A percentile compares a stretch with the other conserved stretches of the same genome.
These are phyloP conservation scores for Corythornis cristatus DNA, from an alignment of 2,113 vertebrate species.

Conservation along the genomic window DNA sequence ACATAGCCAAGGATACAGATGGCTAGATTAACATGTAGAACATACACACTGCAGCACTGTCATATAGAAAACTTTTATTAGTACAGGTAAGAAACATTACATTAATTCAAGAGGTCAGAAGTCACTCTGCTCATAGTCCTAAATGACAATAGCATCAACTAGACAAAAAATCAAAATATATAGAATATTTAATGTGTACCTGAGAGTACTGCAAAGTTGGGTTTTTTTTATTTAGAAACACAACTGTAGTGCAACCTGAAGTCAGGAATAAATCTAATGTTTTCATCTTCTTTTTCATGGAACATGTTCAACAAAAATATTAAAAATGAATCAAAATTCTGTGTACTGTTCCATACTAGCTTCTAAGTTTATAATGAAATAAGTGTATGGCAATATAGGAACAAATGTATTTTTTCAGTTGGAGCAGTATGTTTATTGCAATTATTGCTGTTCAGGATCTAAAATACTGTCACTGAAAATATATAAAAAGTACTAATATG, in stretches of 20 bases:
- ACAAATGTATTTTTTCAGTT: background rate
- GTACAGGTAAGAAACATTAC: background rate
- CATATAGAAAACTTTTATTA: conserved; percentile 48
- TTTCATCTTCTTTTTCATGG: background rate
- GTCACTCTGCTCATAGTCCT: background rate
- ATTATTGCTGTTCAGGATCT: background rate
- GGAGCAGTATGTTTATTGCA: background rate
- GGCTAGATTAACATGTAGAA: background rate
- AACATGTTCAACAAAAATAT: background rate
- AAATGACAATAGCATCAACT: background rate
- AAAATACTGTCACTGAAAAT: background rate
- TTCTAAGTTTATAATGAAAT: background rate
- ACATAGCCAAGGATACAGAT: background rate
- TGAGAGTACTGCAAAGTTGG: conserved; percentile 41
- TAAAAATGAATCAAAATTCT: background rate
- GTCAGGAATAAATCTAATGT: background rate
- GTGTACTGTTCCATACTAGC: background rate
- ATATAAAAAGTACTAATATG: background rate
- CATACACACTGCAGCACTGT: background rate
- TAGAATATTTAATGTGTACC: background rate
- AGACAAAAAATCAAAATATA: conserved; percentile 29
- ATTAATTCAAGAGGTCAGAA: background rate
- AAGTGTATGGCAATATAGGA: background rate
- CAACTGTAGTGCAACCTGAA: background rate
- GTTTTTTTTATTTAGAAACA: conserved; percentile 20